phyloP scores from a whole-genome alignment of 2,113 vertebrate genomes.

The Phoxinus phoxinus region DNA sequence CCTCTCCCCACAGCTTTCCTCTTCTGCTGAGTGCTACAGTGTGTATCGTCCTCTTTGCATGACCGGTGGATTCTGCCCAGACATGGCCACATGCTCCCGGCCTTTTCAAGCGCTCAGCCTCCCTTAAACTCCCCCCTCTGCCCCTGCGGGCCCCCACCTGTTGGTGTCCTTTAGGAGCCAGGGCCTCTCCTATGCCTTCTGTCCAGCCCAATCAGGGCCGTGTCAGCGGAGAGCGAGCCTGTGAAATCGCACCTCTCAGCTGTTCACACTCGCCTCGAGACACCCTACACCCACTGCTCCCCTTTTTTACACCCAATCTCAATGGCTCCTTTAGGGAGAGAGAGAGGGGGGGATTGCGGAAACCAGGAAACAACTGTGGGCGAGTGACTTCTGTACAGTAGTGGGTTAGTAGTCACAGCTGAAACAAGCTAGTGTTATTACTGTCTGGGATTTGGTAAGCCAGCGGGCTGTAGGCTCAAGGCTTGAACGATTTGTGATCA shows the following conservation, averaged over 20 bases:
- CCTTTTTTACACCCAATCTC: constrained; percentile 72
- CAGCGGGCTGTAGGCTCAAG: background rate
- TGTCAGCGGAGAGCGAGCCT: constrained; percentile 86
- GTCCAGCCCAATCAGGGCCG: constrained; percentile 92
- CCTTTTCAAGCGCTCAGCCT: constrained; percentile 85
- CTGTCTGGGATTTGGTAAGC: background rate
- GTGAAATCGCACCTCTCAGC: constrained; percentile 93
- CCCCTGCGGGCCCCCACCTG: constrained; percentile 84
- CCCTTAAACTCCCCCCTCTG: constrained; percentile 66
- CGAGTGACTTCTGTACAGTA: constrained; percentile 65
- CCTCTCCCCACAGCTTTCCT: constrained; percentile 48
- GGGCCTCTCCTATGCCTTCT: constrained; percentile 86
- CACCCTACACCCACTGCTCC: constrained; percentile 76
- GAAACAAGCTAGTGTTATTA: constrained; percentile 47
- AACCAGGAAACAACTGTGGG: constrained; percentile 68
- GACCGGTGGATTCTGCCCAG: constrained; percentile 73
- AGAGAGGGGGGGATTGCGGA: constrained; percentile 52
- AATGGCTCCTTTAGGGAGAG: constrained; percentile 67
- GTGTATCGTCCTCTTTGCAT: constrained; percentile 68
- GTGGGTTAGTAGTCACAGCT: constrained; percentile 64
- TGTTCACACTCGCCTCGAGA: constrained; percentile 83
- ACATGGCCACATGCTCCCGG: constrained; percentile 68
- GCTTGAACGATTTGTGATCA: background rate
- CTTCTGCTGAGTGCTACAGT: constrained; percentile 47
- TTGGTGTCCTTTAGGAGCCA: constrained; percentile 90